Evolutionary conservation across 2,888 invertebrate species (phyloP), one percentile per base, ranked within the genome.

Genomic region (Aphidoletes aphidimyza): DNA sequence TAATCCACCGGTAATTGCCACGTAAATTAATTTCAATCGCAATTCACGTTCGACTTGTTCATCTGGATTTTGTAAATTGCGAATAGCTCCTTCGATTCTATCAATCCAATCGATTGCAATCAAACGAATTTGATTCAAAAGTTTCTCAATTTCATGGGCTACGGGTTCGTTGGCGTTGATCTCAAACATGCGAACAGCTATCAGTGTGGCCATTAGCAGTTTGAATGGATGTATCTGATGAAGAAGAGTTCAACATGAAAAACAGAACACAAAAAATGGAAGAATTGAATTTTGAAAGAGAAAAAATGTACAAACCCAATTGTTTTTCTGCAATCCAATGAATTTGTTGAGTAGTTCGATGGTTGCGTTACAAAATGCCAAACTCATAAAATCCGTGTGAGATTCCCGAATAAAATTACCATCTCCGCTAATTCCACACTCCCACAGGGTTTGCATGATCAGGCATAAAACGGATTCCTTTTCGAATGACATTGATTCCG

Each of bases 401-500:
- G 84, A 54, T 54, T 84, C 84, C 0, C 84, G 84, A 17, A 34
- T 36, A 3, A 14, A 69, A 49, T n/a, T n/a, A 9, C 49, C n/a
- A n/a, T 49, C 49, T 11, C 19, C 49, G 19, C 49, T n/a, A 1
- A 22, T 3, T n/a, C 83, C 83, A 11, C 39, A 14, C 42, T 83
- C 83, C 83, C 83, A 83, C 2, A 83, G 1, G 5, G 26, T 9
- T 42, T 83, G 83, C 42, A 83, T 8, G 42, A 83, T 19, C 14
- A 83, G 22, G 22, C 11, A 37, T 22, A 83, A 39, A 19, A 83
- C 45, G 17, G 83, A 83, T 5, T 22, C 17, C 22, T 39, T 39
- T 42, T 83, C 83, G 22, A 83, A 83, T 83, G 83, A 39, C n/a
- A 83, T 14, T 6, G 83, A 14, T 83, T 83, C 83, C 22, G 83